These are phyloP conservation scores for Drosophila testacea DNA, from an alignment of 2,888 invertebrate species.

Conservation along the genomic window DNA sequence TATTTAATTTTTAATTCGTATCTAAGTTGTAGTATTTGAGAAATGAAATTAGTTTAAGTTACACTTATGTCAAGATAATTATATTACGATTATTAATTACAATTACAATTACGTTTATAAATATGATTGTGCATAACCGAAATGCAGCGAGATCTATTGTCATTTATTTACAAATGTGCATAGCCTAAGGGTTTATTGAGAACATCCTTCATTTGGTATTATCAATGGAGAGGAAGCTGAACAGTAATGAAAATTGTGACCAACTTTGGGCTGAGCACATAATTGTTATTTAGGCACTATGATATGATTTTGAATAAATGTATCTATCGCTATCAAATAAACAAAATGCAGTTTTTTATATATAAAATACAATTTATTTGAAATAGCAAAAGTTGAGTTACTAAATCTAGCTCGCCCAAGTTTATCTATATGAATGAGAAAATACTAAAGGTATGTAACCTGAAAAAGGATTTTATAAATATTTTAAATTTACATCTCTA, in stretches of 20 bases:
- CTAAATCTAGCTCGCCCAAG: too few species aligned
- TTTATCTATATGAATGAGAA: too few species aligned
- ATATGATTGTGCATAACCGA: conserved; percentile 33
- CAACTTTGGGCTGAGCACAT: conserved; percentile 38
- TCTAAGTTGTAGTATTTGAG: conserved; percentile 66
- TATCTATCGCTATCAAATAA: conserved; percentile 71
- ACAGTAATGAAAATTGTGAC: neutral
- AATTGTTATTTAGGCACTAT: conserved; percentile 70
- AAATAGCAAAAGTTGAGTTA: too few species aligned
- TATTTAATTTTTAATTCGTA: conserved; percentile 59
- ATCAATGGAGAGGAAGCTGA: neutral
- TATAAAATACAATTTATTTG: neutral
- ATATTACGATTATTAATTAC: conserved; percentile 52
- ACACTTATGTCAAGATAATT: conserved; percentile 66
- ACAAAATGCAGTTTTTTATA: conserved; percentile 1
- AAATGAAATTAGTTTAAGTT: conserved; percentile 61
- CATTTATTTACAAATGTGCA: conserved; percentile 49
- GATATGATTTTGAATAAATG: conserved; percentile 79
- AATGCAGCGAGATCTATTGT: conserved; percentile 46
- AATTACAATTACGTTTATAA: conserved; percentile 58
- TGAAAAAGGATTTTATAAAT: too few species aligned
- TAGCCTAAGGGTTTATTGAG: conserved; percentile 9
- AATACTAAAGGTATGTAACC: too few species aligned
- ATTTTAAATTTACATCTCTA: too few species aligned
- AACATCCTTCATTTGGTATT: neutral